These are phyloP conservation scores for Chloroceryle amazona DNA, from an alignment of 2,797 vertebrate genomes.

Conservation along the genomic window DNA sequence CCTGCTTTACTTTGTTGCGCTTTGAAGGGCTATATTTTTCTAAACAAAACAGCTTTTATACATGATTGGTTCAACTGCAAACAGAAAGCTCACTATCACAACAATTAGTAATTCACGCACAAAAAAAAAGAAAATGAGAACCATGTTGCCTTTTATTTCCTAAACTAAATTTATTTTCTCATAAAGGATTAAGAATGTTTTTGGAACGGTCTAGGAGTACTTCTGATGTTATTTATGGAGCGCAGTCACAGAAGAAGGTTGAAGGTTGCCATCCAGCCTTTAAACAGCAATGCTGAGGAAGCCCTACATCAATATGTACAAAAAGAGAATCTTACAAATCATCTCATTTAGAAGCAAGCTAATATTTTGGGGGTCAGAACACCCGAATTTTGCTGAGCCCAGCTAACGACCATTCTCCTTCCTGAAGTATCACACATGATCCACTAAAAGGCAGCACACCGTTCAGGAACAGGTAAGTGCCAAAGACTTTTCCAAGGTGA, in stretches of 20 bases:
- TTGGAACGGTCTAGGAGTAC: not conserved
- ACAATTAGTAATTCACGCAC: not conserved
- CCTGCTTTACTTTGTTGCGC: not conserved
- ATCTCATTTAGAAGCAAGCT: not conserved
- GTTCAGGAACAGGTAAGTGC: not conserved
- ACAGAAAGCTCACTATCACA: not conserved
- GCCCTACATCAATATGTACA: not conserved
- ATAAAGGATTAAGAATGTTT: not conserved
- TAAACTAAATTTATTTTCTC: constrained; percentile 3
- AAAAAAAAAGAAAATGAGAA: not conserved
- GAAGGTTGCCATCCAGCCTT: not conserved
- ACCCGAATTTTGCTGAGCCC: not conserved
- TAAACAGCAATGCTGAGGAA: not conserved
- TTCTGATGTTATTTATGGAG: not conserved
- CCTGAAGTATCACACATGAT: not conserved
- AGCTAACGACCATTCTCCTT: not conserved
- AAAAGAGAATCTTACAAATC: not conserved
- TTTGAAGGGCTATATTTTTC: not conserved
- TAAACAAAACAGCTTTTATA: not conserved
- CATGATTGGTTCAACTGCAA: not conserved
- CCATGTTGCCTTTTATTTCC: not conserved
- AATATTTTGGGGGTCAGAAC: not conserved
- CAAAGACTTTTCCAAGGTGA: not conserved
- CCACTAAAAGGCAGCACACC: not conserved
- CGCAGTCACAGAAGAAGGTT: not conserved